Percentiles rank a stretch among this genome's conserved stretches.
Conservation (phyloP, 2,113 vertebrate species). For the Bubalus kerabau region DNA sequence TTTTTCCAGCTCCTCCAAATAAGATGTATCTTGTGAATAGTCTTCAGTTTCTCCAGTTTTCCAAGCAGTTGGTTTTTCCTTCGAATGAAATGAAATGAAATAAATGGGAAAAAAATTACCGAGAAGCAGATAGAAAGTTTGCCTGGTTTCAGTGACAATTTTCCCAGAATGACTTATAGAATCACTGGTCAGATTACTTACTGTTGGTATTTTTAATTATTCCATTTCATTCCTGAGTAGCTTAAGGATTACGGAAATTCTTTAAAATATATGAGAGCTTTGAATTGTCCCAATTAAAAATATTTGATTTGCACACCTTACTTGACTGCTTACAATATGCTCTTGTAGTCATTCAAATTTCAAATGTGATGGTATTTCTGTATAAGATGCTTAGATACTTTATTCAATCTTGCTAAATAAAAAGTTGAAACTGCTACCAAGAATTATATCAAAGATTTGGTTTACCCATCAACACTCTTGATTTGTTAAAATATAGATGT, state of each 20-base stretch:
- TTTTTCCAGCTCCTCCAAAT: constrained; percentile 78
- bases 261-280: background rate
- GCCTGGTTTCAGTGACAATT: background rate
- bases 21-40: constrained; percentile 13
- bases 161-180: background rate
- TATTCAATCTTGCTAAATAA: background rate
- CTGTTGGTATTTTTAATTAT: background rate
- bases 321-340: background rate
- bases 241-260: background rate
- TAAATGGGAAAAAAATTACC: background rate
- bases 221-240: background rate
- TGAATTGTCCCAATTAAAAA: background rate
- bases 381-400: background rate
- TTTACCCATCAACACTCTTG: background rate
- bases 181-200: background rate
- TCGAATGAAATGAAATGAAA: constrained; percentile 34
- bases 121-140: background rate
- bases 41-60: constrained; percentile 37
- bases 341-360: background rate
- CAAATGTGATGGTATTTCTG: background rate
- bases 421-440: background rate
- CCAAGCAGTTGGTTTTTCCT: constrained; percentile 31
- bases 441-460: background rate
- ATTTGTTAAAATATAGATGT: background rate
- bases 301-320: background rate